Percentiles rank a stretch among this genome's conserved stretches.
These are phyloP conservation scores for Acrobasis consociella DNA, from an alignment of 2,888 invertebrate species.

Conservation along the genomic window DNA sequence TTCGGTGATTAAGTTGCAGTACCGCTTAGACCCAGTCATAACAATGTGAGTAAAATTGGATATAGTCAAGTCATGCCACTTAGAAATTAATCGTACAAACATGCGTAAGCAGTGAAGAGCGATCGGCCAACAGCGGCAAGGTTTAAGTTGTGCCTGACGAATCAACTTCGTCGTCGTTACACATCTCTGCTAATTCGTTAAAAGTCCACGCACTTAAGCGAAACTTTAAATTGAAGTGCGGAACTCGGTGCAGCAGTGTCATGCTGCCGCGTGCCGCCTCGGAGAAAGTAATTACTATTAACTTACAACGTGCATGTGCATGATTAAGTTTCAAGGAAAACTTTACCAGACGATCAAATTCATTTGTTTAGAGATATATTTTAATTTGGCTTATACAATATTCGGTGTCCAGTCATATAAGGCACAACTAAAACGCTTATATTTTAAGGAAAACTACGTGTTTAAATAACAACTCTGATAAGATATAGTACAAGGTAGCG, in stretches of 20 bases:
- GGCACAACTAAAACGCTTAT: conserved; percentile 71
- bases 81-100: conserved; percentile 72
- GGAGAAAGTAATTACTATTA: conserved; percentile 57
- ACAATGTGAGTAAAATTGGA: conserved; percentile 68
- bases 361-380: conserved; percentile 32
- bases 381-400: not conserved
- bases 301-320: conserved; percentile 55
- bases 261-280: conserved; percentile 38
- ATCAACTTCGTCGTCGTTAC: conserved; percentile 38
- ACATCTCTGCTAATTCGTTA: conserved; percentile 37
- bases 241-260: conserved; percentile 44
- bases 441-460: conserved; percentile 59
- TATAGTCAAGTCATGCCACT: conserved; percentile 76
- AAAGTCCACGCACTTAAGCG: conserved; percentile 46
- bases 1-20: conserved; percentile 69
- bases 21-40: conserved; percentile 73
- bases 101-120: conserved; percentile 77
- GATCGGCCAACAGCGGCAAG: conserved; percentile 67
- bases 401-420: conserved; percentile 22
- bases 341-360: conserved; percentile 44
- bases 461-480: conserved; percentile 59
- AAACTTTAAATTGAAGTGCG: conserved; percentile 58
- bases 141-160: conserved; percentile 70
- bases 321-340: conserved; percentile 52
- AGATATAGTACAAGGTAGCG: conserved; percentile 61